These are phyloP conservation scores for Cairina moschata DNA, from an alignment of 2,113 vertebrate species.

Conservation along the genomic window DNA sequence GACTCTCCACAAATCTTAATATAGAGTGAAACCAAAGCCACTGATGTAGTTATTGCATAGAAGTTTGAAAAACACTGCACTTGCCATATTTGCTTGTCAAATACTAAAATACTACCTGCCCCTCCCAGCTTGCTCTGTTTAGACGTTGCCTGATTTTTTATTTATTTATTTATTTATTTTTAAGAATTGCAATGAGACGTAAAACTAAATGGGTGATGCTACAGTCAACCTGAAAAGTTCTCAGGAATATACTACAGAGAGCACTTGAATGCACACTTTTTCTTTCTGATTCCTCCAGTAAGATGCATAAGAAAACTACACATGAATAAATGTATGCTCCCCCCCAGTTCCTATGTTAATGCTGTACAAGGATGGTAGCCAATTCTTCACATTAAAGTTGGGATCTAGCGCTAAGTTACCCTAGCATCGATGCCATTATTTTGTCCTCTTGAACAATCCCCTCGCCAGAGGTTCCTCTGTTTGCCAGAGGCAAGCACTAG, in stretches of 20 bases:
- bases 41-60: not conserved
- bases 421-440: not conserved
- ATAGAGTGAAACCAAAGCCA: not conserved
- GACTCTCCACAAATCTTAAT: not conserved
- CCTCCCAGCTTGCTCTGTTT: not conserved
- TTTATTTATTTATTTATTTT: not conserved
- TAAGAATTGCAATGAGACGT: not conserved
- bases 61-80: not conserved
- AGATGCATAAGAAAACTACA: not conserved
- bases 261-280: not conserved
- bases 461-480: not conserved
- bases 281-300: not conserved
- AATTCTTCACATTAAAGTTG: not conserved
- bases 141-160: not conserved
- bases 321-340: not conserved
- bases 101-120: not conserved
- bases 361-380: not conserved
- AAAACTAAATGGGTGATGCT: not conserved
- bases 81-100: not conserved
- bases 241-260: not conserved
- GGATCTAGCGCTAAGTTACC: not conserved
- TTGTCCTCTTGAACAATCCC: not conserved
- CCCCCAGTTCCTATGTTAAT: not conserved
- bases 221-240: not conserved
- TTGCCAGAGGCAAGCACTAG: not conserved